Conservation (phyloP, 2,113 vertebrate genomes). For the Hyperoodon ampullatus region DNA sequence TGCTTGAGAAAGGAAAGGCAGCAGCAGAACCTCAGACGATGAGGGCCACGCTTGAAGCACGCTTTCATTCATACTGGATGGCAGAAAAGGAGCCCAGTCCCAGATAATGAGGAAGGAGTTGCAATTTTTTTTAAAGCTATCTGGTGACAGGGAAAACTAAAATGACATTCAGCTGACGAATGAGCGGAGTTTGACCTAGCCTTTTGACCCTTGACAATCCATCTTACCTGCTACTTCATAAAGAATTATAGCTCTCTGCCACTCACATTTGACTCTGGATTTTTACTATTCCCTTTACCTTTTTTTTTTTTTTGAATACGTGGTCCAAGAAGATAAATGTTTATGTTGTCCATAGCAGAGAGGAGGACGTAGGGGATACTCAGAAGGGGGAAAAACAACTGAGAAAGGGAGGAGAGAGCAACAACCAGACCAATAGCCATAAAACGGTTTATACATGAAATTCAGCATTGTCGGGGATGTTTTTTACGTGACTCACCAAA, state of each 20-base stretch:
- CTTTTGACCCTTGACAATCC: slow-evolving; percentile 98
- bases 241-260: slow-evolving; percentile 89
- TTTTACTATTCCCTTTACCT: slow-evolving; percentile 86
- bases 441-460: slow-evolving; percentile 80
- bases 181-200: slow-evolving; percentile 94
- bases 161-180: slow-evolving; percentile 97
- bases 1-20: slow-evolving; percentile 78
- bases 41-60: slow-evolving; percentile 88
- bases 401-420: slow-evolving; percentile 55
- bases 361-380: slow-evolving; percentile 75
- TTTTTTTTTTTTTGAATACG: slow-evolving; percentile 76
- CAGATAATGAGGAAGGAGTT: slow-evolving; percentile 92
- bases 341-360: slow-evolving; percentile 72
- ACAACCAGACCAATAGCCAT: slow-evolving; percentile 68
- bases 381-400: slow-evolving; percentile 16
- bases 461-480: slow-evolving; percentile 79
- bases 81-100: slow-evolving; percentile 88
- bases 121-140: slow-evolving; percentile 89
- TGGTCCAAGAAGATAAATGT: slow-evolving; percentile 82
- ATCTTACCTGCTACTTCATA: slow-evolving; percentile 93
- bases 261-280: slow-evolving; percentile 91
- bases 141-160: slow-evolving; percentile 94
- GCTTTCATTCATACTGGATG: slow-evolving; percentile 91
- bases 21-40: slow-evolving; percentile 87
- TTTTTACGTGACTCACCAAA: slow-evolving; percentile 71